Base-by-base conservation (phyloP, 2,888 invertebrate genomes). In the Trissoscelio sp. region DNA sequence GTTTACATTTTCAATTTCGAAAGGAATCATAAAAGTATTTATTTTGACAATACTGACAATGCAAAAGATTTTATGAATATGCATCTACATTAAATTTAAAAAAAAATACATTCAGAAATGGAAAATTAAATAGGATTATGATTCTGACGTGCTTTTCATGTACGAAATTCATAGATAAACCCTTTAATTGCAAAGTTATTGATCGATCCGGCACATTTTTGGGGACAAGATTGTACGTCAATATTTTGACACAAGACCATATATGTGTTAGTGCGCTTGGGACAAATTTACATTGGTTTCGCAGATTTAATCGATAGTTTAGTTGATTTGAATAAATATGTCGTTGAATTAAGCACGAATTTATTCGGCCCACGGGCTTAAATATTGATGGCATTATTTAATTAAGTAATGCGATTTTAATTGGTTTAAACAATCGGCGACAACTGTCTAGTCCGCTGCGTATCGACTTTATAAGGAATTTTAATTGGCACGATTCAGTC, bases 241-340 rank as follows among this genome's bases (percentile, higher is more conserved):
- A 51, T 66, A 34, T 20, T 66, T 53, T 39, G 46, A 42, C 44
- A 46, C 12, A 44, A 60, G 46, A 46, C 24, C 20, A 12, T 31
- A 11, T 24, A n/a, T 55, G 24, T 37, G 22, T 44, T 31, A 16
- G 14, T 42, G 46, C 46, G 11, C 31, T 28, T 42, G 44, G 24
- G 6, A 16, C 39, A 53, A 66, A 53, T 66, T 66, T 66, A 66
- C 53, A 39, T 39, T 39, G 53, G 66, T 16, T n/a, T 24, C n/a
- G 39, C 12, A 16, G 37, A 66, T 24, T 46, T 12, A 34, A 53
- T 66, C 66, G 53, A 53, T 53, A 39, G 22, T 39, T 53, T 24
- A 39, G 51, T 66, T 22, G 53, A 53, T 53, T 51, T 39, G 53
- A 37, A 66, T 34, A 37, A 51, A 66, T 53, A 46, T 66, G 48